A percentile compares a stretch with the other conserved stretches of the same genome.
Conservation (phyloP, 2,113 vertebrate species). For the Gracilinanus agilis region DNA sequence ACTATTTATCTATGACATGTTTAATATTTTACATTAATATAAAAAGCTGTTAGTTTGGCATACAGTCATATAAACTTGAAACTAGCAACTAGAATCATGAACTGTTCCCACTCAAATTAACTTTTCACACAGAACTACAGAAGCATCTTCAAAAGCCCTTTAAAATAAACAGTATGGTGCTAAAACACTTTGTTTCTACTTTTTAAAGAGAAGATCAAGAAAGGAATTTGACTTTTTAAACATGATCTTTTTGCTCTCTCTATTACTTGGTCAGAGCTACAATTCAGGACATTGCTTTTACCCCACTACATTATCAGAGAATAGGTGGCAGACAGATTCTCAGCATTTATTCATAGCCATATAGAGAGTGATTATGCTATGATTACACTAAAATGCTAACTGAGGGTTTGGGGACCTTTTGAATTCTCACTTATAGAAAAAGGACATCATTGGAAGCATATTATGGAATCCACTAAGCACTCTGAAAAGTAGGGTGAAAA, state of each 20-base stretch:
- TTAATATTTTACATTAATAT: conserved; percentile 74
- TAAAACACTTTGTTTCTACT: background rate
- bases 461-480: background rate
- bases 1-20: conserved; percentile 72
- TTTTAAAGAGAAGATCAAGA: background rate
- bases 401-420: background rate
- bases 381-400: background rate
- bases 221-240: background rate
- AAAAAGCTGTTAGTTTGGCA: conserved; percentile 70
- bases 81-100: conserved; percentile 61
- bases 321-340: background rate
- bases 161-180: background rate
- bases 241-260: background rate
- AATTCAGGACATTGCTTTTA: background rate
- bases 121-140: background rate
- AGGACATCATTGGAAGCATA: background rate
- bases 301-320: background rate
- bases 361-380: background rate
- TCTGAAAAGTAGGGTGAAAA: background rate
- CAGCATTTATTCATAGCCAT: background rate
- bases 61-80: conserved; percentile 67
- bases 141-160: background rate
- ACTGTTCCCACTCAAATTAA: conserved; percentile 51
- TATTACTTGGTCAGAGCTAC: background rate
- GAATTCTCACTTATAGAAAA: background rate